phyloP scores from a whole-genome alignment of 2,797 vertebrate species.

The Coreius guichenoti region DNA sequence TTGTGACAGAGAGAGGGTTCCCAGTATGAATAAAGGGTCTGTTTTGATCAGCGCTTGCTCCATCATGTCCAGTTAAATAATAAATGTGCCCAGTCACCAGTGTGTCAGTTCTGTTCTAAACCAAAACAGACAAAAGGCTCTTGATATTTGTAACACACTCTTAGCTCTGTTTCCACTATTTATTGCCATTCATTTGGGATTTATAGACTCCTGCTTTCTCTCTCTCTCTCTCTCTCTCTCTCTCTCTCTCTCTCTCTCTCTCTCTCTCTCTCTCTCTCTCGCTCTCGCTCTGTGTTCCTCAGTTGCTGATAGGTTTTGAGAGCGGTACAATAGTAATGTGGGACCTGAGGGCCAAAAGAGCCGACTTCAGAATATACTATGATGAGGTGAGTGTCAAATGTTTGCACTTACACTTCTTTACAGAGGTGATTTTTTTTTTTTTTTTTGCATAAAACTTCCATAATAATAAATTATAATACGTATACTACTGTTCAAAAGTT shows the following conservation, averaged over 20 bases:
- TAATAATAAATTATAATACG: background rate
- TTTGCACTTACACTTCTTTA: background rate
- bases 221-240: background rate
- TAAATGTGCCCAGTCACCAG: slow-evolving; percentile 19
- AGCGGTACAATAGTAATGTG: slow-evolving; percentile 95
- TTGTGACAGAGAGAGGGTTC: background rate
- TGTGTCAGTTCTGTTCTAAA: slow-evolving; percentile 24
- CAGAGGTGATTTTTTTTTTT: background rate
- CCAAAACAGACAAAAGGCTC: slow-evolving; percentile 9
- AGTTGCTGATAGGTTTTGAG: slow-evolving; percentile 97
- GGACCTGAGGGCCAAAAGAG: slow-evolving; percentile 93
- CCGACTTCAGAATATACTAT: slow-evolving; percentile 95
- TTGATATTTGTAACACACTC: slow-evolving; percentile 9
- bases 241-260: too few relatives aligned
- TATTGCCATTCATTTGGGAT: slow-evolving; percentile 1
- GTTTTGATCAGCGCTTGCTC: background rate
- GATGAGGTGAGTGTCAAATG: slow-evolving; percentile 87
- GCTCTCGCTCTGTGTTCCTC: slow-evolving; percentile 47
- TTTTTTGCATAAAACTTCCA: background rate
- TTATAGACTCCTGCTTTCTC: slow-evolving; percentile 18
- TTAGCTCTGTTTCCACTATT: background rate
- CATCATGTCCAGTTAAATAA: slow-evolving; percentile 2
- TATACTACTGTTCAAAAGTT: background rate
- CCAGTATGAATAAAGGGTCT: background rate
- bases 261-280: too few relatives aligned